Conservation (phyloP, 35 echinoderm and acorn worm species). For the Ptychodera flava region DNA sequence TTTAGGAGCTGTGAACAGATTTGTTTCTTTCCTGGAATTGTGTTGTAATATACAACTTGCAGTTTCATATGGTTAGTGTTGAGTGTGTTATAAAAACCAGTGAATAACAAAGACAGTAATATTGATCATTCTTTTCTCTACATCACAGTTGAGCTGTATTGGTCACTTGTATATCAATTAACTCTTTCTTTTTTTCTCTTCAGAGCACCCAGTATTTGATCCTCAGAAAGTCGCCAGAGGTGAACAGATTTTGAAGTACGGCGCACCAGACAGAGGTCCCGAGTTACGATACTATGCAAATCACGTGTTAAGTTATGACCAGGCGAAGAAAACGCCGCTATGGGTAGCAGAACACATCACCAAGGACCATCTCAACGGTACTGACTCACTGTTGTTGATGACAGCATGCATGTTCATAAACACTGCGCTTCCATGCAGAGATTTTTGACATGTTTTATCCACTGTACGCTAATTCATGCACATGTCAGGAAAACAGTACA, state of each 20-base stretch:
- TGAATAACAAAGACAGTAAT: not conserved
- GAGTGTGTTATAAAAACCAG: too few species aligned
- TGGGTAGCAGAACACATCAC: constrained; percentile 99
- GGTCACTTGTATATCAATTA: not conserved
- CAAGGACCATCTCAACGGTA: constrained; percentile 62
- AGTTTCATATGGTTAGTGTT: too few species aligned
- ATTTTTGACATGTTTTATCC: too few species aligned
- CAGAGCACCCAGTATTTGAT: not conserved
- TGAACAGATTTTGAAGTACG: constrained; percentile 65
- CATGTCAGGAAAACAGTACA: too few species aligned
- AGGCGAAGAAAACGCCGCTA: constrained; percentile 60
- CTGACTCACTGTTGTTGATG: too few species aligned
- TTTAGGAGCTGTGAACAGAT: too few species aligned
- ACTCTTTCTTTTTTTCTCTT: not conserved
- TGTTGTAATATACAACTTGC: too few species aligned
- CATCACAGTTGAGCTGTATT: not conserved
- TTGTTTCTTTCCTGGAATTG: too few species aligned
- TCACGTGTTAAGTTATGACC: constrained; percentile 84
- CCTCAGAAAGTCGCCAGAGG: not conserved
- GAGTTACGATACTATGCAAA: constrained; percentile 61
- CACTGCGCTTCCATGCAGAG: too few species aligned
- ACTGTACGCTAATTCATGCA: too few species aligned
- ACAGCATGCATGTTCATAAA: too few species aligned
- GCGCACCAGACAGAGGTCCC: constrained; percentile 65
- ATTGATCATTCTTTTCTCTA: not conserved